Evolutionary conservation across 2,797 vertebrate genomes (phyloP).

Genomic region (Octomys mimax): DNA sequence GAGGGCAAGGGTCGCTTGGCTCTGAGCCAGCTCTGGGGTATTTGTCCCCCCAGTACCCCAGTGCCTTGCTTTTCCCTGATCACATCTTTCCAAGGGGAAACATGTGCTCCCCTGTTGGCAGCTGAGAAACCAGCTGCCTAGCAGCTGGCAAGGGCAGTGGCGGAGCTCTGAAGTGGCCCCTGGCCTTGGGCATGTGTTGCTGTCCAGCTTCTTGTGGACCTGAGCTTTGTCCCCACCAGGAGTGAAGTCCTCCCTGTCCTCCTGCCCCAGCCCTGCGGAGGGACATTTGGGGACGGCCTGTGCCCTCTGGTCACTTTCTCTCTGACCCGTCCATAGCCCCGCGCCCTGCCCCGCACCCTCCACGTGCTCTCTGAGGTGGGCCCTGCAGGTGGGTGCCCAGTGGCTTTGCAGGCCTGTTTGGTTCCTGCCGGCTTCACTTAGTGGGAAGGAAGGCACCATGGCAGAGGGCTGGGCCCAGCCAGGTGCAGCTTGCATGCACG

Average conservation of each 20-base stretch:
- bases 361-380: background rate
- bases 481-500: background rate
- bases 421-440: background rate
- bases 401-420: background rate
- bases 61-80: background rate
- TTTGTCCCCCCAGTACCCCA: too few relatives aligned
- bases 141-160: background rate
- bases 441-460: background rate
- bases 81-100: background rate
- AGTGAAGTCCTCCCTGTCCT: background rate
- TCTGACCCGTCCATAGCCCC: background rate
- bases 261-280: background rate
- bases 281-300: accelerated
- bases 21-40: background rate
- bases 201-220: background rate
- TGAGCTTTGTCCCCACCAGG: accelerated
- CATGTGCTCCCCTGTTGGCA: background rate
- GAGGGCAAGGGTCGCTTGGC: background rate
- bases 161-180: accelerated
- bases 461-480: background rate
- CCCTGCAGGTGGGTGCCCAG: background rate
- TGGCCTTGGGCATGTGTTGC: accelerated
- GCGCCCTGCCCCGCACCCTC: background rate
- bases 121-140: background rate
- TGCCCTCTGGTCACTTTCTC: too few relatives aligned